Percentiles rank a stretch among this genome's conserved stretches.
Evolutionary conservation across 2,888 invertebrate genomes (phyloP).

Genomic region (Drosophila neutralis): DNA sequence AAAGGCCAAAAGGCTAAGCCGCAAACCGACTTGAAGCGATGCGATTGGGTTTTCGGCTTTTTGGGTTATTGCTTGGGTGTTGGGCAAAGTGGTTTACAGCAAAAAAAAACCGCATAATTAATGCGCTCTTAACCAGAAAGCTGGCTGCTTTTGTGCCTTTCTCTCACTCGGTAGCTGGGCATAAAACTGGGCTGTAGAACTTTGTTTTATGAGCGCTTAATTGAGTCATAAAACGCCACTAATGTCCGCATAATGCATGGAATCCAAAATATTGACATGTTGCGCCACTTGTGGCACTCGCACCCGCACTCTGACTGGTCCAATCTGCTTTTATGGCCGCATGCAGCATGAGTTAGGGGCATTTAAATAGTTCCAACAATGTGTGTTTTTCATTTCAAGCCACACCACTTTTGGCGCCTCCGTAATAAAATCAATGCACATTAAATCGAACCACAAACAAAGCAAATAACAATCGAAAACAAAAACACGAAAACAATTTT

Average conservation of each 20-base stretch:
- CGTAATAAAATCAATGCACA: constrained; percentile 23
- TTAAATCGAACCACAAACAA: constrained; percentile 37
- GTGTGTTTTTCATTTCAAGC: constrained; percentile 33
- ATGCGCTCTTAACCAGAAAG: constrained; percentile 53
- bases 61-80: constrained; percentile 3
- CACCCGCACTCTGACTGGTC: constrained; percentile 2
- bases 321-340: constrained; percentile 8
- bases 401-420: constrained; percentile 46
- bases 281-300: constrained; percentile 32
- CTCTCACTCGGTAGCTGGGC: constrained; percentile 22
- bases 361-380: constrained; percentile 25
- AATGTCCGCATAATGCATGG: constrained; percentile 57
- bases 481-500: constrained; percentile 23
- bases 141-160: constrained; percentile 3
- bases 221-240: constrained; percentile 65
- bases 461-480: constrained; percentile 6
- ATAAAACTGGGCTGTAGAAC: constrained; percentile 29
- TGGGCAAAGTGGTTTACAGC: constrained; percentile 27
- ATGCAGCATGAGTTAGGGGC: constrained; percentile 15
- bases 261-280: constrained; percentile 44
- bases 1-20: constrained; percentile 24
- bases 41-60: constrained; percentile 32
- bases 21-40: constrained; percentile 42
- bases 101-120: constrained; percentile 64
- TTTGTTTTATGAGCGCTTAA: constrained; percentile 66